These are phyloP conservation scores for Sebastes oblongus DNA, from an alignment of 2,797 vertebrate species.

Conservation along the genomic window DNA sequence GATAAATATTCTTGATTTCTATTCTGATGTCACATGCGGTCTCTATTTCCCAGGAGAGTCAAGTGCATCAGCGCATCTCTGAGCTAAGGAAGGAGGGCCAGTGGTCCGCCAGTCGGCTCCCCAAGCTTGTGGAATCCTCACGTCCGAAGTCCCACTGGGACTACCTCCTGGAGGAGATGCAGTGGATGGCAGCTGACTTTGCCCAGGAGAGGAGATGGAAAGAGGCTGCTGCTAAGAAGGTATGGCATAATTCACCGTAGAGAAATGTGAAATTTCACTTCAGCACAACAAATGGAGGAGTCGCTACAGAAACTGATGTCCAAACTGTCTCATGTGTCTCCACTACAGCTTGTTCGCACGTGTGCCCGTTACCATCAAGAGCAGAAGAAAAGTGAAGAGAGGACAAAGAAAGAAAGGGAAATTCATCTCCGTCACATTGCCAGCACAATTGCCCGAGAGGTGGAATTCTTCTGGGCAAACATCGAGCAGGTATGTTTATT, in stretches of 20 bases:
- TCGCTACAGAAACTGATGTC: neutral
- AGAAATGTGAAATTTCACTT: neutral
- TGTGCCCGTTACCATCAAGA: constrained; percentile 91
- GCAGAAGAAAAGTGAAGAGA: constrained; percentile 86
- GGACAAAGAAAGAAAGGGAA: constrained; percentile 86
- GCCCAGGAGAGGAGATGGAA: constrained; percentile 98
- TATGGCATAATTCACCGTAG: constrained; percentile 48
- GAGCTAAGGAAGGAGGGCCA: constrained; percentile 96
- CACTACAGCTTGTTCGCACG: constrained; percentile 89
- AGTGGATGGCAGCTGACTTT: constrained; percentile 99
- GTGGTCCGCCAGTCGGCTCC: constrained; percentile 93
- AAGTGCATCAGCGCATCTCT: constrained; percentile 94
- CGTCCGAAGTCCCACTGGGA: constrained; percentile 98
- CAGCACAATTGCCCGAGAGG: constrained; percentile 90
- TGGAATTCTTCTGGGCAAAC: constrained; percentile 95
- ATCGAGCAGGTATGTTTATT: constrained; percentile 87
- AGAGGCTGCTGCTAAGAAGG: constrained; percentile 97
- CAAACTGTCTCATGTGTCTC: neutral
- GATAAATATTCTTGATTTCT: neutral
- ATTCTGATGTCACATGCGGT: neutral
- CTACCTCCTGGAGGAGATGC: constrained; percentile 98
- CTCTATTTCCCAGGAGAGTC: constrained; percentile 86
- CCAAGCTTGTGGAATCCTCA: constrained; percentile 92
- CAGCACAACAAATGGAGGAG: neutral
- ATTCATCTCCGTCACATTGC: constrained; percentile 89